phyloP scores from a whole-genome alignment of 1,140 invertebrate genomes.

The Macrobrachium nipponense region DNA sequence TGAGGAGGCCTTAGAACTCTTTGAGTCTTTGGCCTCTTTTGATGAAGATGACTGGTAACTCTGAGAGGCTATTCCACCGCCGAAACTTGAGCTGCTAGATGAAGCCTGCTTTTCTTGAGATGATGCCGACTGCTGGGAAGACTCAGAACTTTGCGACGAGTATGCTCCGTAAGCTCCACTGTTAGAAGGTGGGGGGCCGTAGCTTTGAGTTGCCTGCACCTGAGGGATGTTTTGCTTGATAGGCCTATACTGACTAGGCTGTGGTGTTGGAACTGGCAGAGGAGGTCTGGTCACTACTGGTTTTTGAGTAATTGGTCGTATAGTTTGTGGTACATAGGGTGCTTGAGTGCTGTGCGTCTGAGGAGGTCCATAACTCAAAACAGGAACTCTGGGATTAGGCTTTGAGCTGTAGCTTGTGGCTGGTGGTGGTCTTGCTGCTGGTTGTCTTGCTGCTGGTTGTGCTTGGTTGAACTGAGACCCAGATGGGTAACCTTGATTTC shows the following conservation, averaged over 20 bases:
- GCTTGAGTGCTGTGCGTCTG: neutral
- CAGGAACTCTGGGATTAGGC: constrained; percentile 3
- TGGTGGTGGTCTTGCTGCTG: constrained; percentile 11
- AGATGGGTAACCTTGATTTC: neutral
- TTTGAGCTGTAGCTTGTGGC: neutral
- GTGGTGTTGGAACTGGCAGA: neutral
- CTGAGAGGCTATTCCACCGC: constrained; percentile 5
- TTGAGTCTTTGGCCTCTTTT: constrained; percentile 14
- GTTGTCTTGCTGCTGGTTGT: constrained; percentile 2
- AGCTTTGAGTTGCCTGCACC: neutral
- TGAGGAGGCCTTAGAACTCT: constrained; percentile 30
- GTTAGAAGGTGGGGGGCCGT: neutral
- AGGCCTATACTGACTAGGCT: neutral
- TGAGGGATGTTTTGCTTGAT: constrained; percentile 1
- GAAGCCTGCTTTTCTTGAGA: neutral
- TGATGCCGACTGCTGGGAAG: constrained; percentile 5
- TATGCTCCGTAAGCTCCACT: neutral
- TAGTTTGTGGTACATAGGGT: neutral
- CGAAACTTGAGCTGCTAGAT: constrained; percentile 18
- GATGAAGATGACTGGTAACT: constrained; percentile 24
- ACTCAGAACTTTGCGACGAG: constrained; percentile 33
- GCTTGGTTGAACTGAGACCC: neutral
- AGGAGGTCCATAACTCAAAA: neutral
- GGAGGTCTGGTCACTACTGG: neutral
- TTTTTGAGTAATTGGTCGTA: neutral